These are phyloP conservation scores for Tympanoctomys barrerae DNA, from an alignment of 2,797 vertebrate species.

Conservation along the genomic window DNA sequence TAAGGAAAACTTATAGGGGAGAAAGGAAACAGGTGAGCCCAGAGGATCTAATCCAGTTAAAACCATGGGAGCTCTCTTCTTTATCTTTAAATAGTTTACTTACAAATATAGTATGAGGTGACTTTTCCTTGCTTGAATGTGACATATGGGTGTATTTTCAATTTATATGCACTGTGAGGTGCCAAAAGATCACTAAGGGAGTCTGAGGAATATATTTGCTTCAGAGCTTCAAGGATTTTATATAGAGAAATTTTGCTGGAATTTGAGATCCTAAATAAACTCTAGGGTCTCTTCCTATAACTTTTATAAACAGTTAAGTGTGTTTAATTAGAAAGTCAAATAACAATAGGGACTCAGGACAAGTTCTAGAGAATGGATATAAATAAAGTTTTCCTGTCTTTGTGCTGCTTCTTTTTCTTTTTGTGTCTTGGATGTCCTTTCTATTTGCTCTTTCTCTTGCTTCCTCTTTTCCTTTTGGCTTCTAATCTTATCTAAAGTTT, in stretches of 20 bases:
- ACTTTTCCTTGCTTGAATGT: background rate
- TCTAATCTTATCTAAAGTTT: background rate
- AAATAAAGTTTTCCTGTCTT: background rate
- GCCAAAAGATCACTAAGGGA: background rate
- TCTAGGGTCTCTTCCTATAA: background rate
- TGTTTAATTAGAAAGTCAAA: background rate
- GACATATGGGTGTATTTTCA: constrained; percentile 16
- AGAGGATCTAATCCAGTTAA: background rate
- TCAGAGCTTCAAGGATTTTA: background rate
- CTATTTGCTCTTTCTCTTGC: background rate
- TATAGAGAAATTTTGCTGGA: background rate
- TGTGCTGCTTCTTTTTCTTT: background rate
- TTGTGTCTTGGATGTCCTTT: background rate
- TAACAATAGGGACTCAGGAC: background rate
- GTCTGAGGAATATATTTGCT: background rate
- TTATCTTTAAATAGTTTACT: background rate
- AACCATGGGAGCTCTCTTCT: background rate
- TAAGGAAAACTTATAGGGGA: background rate
- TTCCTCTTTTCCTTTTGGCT: background rate
- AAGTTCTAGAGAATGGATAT: too few species aligned
- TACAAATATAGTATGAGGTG: background rate
- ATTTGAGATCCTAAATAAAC: background rate
- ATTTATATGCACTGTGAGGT: background rate
- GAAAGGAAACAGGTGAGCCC: background rate
- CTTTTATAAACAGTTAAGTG: background rate